Evolutionary conservation across 2,797 vertebrate genomes (phyloP).

Genomic region (Lacerta bilineata): DNA sequence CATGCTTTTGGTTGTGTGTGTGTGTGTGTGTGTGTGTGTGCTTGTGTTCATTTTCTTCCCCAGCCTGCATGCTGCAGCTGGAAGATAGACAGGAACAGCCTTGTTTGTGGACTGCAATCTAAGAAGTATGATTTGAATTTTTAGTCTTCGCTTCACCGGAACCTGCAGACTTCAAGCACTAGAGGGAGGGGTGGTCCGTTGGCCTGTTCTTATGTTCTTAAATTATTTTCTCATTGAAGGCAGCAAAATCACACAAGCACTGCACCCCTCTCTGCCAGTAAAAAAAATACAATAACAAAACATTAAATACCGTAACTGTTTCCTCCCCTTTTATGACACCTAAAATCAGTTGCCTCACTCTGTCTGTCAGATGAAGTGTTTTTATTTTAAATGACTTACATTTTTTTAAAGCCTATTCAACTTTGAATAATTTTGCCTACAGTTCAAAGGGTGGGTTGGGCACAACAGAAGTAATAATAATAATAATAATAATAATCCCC

Average conservation of each 20-base stretch:
- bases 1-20: neutral
- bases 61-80: conserved; percentile 1
- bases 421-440: conserved; percentile 40
- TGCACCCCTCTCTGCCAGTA: no score
- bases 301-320: no score
- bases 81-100: neutral
- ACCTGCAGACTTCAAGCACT: neutral
- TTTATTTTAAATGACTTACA: neutral
- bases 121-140: conserved; percentile 1
- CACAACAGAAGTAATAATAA: conserved; percentile 13
- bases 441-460: conserved; percentile 44
- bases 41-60: neutral
- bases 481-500: no score
- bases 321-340: no score
- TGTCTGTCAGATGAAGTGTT: neutral
- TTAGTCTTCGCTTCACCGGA: conserved; percentile 7
- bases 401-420: neutral
- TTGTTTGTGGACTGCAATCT: neutral
- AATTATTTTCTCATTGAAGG: no score
- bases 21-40: no score
- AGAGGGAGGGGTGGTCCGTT: neutral
- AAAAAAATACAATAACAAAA: no score
- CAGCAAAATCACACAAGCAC: no score
- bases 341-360: no score
- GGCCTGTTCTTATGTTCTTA: no score